Percentiles rank a stretch among this genome's conserved stretches.
Conservation (phyloP, 2,113 vertebrate genomes). For the Xiphophorus couchianus region DNA sequence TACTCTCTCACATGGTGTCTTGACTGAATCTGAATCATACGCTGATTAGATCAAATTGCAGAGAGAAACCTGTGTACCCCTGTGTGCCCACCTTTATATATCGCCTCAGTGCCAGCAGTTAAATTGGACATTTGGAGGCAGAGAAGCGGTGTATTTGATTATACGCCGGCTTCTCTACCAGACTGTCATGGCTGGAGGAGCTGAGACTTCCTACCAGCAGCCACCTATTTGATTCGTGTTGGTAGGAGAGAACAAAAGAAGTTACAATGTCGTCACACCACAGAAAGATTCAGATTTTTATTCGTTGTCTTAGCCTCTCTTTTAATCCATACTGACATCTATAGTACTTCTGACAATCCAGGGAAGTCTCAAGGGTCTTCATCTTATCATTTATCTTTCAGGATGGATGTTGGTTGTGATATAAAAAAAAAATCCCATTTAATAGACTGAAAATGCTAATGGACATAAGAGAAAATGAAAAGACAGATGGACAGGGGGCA, state of each 20-base stretch:
- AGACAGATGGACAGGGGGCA: not conserved
- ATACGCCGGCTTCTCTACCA: constrained; percentile 27
- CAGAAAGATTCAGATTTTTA: constrained; percentile 3
- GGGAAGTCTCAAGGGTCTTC: constrained; percentile 12
- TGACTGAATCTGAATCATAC: constrained; percentile 64
- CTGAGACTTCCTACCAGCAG: constrained; percentile 28
- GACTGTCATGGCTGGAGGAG: constrained; percentile 15
- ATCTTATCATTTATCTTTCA: constrained; percentile 42
- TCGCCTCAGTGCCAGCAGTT: constrained; percentile 48
- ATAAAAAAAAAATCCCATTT: constrained; percentile 11
- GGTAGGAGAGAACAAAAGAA: constrained; percentile 7
- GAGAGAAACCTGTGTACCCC: constrained; percentile 61
- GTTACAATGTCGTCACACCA: constrained; percentile 5
- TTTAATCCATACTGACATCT: constrained; percentile 22
- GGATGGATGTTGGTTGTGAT: constrained; percentile 41
- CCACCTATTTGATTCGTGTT: constrained; percentile 41
- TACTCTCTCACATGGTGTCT: constrained; percentile 59
- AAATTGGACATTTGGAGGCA: constrained; percentile 63
- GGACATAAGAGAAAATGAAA: constrained; percentile 17
- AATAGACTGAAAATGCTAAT: constrained; percentile 32
- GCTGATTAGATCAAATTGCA: constrained; percentile 74
- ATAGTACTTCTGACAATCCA: constrained; percentile 26
- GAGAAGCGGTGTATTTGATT: constrained; percentile 53
- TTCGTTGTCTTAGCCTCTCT: constrained; percentile 20
- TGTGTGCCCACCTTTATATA: constrained; percentile 56